Conservation (phyloP, 1,140 invertebrate genomes). For the Trichonephila clavipes region DNA sequence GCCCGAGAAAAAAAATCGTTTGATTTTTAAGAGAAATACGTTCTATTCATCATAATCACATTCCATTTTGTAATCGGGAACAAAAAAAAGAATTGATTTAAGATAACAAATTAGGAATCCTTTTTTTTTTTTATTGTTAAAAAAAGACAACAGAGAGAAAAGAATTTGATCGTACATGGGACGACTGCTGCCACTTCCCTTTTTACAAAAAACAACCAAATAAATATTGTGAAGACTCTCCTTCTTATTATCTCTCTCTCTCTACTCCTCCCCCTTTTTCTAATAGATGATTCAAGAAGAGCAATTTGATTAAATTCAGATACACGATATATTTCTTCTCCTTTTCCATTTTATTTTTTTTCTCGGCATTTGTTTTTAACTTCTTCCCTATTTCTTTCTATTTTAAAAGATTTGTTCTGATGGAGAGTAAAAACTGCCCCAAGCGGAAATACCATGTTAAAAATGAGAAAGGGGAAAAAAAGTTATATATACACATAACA, state of each 20-base stretch:
- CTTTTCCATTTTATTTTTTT: background rate
- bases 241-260: slow-evolving; percentile 3
- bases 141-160: slow-evolving; percentile 36
- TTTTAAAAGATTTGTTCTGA: slow-evolving; percentile 61
- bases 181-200: slow-evolving; percentile 31
- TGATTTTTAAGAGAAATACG: background rate
- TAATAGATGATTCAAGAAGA: slow-evolving; percentile 56
- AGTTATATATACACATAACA: background rate
- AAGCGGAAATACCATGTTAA: slow-evolving; percentile 58
- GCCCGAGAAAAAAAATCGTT: background rate
- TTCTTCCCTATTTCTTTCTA: background rate
- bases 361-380: background rate
- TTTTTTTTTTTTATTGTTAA: background rate
- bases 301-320: slow-evolving; percentile 74
- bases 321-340: slow-evolving; percentile 44
- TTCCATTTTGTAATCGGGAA: slow-evolving; percentile 46
- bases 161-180: slow-evolving; percentile 58
- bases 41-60: slow-evolving; percentile 39
- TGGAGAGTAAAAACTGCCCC: slow-evolving; percentile 26
- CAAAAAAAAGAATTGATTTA: slow-evolving; percentile 45
- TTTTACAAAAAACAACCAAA: slow-evolving; percentile 48
- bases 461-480: slow-evolving; percentile 42
- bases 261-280: slow-evolving; percentile 3
- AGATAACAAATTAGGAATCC: slow-evolving; percentile 47
- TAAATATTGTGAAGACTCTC: slow-evolving; percentile 47